Evolutionary conservation across 2,888 invertebrate species (phyloP), one percentile per base, ranked within the genome.

Genomic region (Sinohyriopsis cumingii): DNA sequence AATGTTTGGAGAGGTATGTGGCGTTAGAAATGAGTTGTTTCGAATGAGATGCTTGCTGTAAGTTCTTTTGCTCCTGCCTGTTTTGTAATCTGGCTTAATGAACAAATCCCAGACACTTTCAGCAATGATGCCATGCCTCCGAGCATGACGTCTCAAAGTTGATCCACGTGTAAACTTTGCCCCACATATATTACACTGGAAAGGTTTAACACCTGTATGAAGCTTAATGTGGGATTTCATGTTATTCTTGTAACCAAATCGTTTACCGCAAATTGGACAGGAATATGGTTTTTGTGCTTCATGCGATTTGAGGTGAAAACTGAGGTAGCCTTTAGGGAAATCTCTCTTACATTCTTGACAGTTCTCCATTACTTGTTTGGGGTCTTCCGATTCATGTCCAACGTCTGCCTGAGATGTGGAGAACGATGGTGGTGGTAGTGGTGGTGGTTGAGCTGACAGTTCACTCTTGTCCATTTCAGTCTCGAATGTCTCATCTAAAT

Each of bases 201-300:
- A 84, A 15, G 86, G 87, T 72, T 87, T 87, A 45, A 86, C 80
- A 57, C 87, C 87, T 33, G 82, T 84, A 68, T 87, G 87, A 9
- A 86, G 80, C 73, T 87, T 87, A 73, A 87, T 81, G 71, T 87
- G 87, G 9, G 86, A 85, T 74, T 87, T 87, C 86, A 87, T 86
- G 78, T 87, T 87, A 75, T 87, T 87, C 71, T 85, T 84, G 79
- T 87, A 87, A 60, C 87, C 87, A 76, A 87, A 87, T 56, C 85
- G 72, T 73, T 87, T 87, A 33, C 81, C 81, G 71, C 87, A 87
- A 22, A 84, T 81, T 19, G 87, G 84, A 65, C 87, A 87, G 55
- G 83, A 83, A 67, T 85, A 87, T 22, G 87, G 87, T 65, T 87
- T 87, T 77, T 85, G 83, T 19, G 82, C 83, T 22, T 86, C 87